Conservation (phyloP, 2,888 invertebrate species). For the Phrixothrix hirtus region DNA sequence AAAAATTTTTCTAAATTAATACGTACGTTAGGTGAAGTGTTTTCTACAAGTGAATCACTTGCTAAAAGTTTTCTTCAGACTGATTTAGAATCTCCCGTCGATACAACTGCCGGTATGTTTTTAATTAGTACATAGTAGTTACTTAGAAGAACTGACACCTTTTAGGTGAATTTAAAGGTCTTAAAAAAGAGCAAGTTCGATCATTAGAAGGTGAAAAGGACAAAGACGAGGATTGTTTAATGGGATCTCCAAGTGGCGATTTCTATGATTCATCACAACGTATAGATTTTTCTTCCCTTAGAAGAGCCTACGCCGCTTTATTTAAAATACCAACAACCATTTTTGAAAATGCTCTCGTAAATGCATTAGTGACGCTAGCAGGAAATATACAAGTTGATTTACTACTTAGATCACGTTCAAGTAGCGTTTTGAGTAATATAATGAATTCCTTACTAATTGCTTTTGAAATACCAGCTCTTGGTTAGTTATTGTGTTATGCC, state of each 20-base stretch:
- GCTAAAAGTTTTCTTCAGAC: conserved; percentile 71
- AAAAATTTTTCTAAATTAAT: conserved; percentile 73
- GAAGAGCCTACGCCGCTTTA: conserved; percentile 65
- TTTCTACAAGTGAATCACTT: conserved; percentile 69
- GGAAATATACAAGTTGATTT: conserved; percentile 74
- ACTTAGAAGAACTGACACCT: too few species aligned
- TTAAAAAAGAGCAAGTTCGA: conserved; percentile 74
- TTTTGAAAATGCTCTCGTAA: conserved; percentile 67
- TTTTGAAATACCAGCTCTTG: conserved; percentile 55
- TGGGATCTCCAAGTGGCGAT: conserved; percentile 50
- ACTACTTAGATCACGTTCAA: conserved; percentile 45
- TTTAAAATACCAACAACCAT: conserved; percentile 53
- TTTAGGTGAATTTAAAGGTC: conserved; percentile 57
- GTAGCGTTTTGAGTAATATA: conserved; percentile 58
- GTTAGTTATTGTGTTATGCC: too few species aligned
- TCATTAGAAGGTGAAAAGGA: conserved; percentile 79
- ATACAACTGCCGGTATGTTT: too few species aligned
- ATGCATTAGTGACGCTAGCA: conserved; percentile 73
- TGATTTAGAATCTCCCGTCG: conserved; percentile 56
- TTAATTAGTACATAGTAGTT: too few species aligned
- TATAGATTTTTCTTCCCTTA: conserved; percentile 74
- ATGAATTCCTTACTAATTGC: conserved; percentile 60
- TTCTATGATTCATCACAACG: conserved; percentile 47
- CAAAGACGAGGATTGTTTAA: conserved; percentile 81
- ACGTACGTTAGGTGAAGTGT: conserved; percentile 77